Conservation (phyloP, 2,888 invertebrate genomes). For the Iphiclides podalirius region DNA sequence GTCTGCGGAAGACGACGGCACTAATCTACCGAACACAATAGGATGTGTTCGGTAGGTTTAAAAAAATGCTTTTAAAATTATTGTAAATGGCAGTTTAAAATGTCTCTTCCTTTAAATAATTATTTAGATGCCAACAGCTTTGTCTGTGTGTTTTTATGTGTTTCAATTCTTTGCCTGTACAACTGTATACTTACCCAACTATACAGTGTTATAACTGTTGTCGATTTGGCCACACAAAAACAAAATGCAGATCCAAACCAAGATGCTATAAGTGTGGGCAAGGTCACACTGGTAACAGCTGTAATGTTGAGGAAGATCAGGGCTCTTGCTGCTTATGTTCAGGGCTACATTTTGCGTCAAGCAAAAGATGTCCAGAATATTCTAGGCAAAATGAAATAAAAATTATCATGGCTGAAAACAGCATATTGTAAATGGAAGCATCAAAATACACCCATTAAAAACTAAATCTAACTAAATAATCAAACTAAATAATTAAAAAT, state of each 20-base stretch:
- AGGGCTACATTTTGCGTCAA: no score
- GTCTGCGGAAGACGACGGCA: no score
- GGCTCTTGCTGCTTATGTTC: no score
- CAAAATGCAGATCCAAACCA: slow-evolving; percentile 16
- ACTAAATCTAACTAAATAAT: no score
- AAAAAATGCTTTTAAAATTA: neutral
- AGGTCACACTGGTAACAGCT: neutral
- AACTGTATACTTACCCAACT: slow-evolving; percentile 14
- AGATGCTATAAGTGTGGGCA: slow-evolving; percentile 24
- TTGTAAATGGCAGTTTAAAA: neutral
- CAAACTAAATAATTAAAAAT: no score
- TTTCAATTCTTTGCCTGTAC: neutral
- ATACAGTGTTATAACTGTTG: slow-evolving; percentile 26
- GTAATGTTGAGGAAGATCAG: neutral
- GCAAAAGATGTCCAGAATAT: no score
- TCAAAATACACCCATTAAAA: no score
- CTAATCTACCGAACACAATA: no score
- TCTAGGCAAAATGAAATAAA: no score
- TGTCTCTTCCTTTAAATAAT: neutral
- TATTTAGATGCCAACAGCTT: neutral
- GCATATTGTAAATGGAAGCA: no score
- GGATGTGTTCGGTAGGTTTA: no score
- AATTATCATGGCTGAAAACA: no score
- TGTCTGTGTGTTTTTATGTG: neutral
- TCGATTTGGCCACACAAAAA: slow-evolving; percentile 21